Evolutionary conservation across 2,797 vertebrate species (phyloP), one percentile per base, ranked within the genome.

Genomic region (Cryptoprocta ferox): DNA sequence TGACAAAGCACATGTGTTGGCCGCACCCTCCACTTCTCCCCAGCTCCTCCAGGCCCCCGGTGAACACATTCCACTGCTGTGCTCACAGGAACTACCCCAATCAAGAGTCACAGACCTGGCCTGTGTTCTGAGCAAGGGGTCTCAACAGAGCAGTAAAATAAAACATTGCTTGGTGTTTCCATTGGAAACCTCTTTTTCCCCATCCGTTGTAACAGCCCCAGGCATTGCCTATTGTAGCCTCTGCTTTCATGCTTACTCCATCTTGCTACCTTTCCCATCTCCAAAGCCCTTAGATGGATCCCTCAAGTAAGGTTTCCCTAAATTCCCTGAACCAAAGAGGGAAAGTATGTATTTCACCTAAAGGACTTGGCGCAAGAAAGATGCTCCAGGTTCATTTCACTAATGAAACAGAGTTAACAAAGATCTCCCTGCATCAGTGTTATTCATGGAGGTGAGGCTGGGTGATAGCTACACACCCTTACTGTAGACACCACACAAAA

Each of bases 141-240:
- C 97, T 97, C 98, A 92, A 39, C 66, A 94, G 94, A 96, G 97
- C 96, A 97, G 90, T 97, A 97, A 98, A 99, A 98, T 97, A 97
- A 98, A 98, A 89, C 66, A 35, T 28, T 80, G 91, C 94, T 98
- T 97, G 95, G 56, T 95, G 98, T 98, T 98, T 84, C 94, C 94
- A 95, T 70, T 97, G 92, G 91, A 97, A 97, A 87, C 81, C 97
- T 97, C 97, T 71, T 98, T 4, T 4, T 2, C 59, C 94, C 96
- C 95, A 94, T 95, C 93, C 85, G 85, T 95, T 96, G 91, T 96
- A 92, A 39, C 59, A 98, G 63, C 92, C 92, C 94, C 90, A 97
- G 76, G 42, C 86, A 35, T 85, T 80, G 68, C 89, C 97, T 97
- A 81, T 61, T 97, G 95, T 19, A 91, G 56, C 50, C 48, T 82